Evolutionary conservation across 2,797 vertebrate genomes (phyloP), one percentile per base, ranked within the genome.

Genomic region (Clarias pachynema): DNA sequence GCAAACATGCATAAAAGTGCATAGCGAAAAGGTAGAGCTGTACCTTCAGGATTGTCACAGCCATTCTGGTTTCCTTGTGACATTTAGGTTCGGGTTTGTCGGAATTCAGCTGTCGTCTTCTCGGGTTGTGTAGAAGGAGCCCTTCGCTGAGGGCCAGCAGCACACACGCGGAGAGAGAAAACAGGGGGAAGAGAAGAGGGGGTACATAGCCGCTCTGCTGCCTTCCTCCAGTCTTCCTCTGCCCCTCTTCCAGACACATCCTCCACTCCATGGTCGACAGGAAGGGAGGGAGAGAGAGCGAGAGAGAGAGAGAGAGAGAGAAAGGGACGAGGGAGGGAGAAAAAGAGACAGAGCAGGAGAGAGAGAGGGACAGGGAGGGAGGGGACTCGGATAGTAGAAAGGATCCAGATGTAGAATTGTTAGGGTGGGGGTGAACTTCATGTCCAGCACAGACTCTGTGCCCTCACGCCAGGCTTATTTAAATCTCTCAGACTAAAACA

Each of bases 241-340:
- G 75, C 86, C 84, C 84, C 88, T 89, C 93, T 92, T 89, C 86
- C 90, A 91, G 89, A 93, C 93, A 94, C 93, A 95, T 95, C 94
- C 94, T 95, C 93, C 91, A 87, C 91, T 89, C 91, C 92, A 92
- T 92, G 92, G 91, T 92, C 89, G 89, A 89, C 94, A 95, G 95
- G 95, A 95, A 95, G 86, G 87, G 87, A 87, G 92, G 91, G 93
- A 83, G 86, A 37, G 31, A 18, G 34, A 24, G 66, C 31, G 83
- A n/a, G 74, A 22, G 49, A 44, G n/a, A 53, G 66, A 34, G 40
- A 14, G 49, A 10, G 73, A 7, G 53, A 14, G 56, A 70, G 81
- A 24, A 26, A 37, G 1, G 10, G 14, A 37, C 12, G 20, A 70
- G 34, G 14, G n/a, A 24, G 68, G 24, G 8, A 24, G 82, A 68